Evolutionary conservation across 1,140 invertebrate species (phyloP).

Genomic region (Bombus balteatus): DNA sequence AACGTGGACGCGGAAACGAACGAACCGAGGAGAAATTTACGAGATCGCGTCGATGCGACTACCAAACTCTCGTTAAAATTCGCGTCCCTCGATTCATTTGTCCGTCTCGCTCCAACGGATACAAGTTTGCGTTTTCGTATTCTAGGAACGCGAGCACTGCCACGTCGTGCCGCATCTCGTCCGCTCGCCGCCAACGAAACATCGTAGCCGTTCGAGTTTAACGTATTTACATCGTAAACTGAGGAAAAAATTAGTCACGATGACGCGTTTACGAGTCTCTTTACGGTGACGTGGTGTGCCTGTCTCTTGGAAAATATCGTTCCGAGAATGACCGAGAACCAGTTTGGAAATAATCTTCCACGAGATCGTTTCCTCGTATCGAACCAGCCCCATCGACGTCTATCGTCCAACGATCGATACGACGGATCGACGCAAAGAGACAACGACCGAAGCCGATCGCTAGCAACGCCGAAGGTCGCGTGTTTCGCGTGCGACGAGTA

Average conservation of each 20-base stretch:
- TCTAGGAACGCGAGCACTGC: too few species aligned
- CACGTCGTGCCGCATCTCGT: too few species aligned
- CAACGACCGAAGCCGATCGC: background rate
- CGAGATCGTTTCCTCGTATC: background rate
- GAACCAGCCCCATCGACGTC: too few species aligned
- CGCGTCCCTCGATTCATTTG: slow-evolving; percentile 3
- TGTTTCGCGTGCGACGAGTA: background rate
- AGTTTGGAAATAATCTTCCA: background rate
- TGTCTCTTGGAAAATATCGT: background rate
- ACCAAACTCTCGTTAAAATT: slow-evolving; percentile 74
- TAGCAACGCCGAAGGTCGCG: background rate
- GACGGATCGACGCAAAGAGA: background rate
- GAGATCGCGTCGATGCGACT: background rate
- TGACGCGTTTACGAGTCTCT: too few species aligned
- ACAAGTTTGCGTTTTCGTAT: too few species aligned
- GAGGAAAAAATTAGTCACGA: background rate
- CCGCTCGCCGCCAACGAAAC: background rate
- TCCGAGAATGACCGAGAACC: background rate
- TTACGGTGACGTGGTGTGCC: too few species aligned
- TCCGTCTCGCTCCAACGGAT: background rate
- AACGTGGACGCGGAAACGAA: background rate
- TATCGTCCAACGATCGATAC: too few species aligned
- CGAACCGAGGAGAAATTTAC: background rate
- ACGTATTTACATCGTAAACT: background rate
- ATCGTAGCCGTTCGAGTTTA: background rate